Evolutionary conservation across 2,797 vertebrate species (phyloP).

Genomic region (Botia almorhae): DNA sequence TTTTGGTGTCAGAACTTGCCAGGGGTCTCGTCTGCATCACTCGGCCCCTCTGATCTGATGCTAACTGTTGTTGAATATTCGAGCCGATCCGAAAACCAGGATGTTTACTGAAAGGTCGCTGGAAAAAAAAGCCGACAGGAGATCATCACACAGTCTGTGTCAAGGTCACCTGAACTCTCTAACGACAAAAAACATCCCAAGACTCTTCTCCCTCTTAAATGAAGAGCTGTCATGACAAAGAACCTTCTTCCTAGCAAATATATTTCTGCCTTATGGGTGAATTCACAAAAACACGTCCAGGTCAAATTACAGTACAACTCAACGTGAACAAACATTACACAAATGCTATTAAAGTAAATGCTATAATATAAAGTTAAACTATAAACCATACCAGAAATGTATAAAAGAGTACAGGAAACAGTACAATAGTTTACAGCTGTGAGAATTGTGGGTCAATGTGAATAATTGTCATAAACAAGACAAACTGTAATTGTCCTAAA

Average conservation of each 20-base stretch:
- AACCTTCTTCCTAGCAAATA: background rate
- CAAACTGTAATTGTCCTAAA: background rate
- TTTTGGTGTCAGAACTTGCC: slow-evolving; percentile 49
- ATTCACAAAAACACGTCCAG: too few relatives aligned
- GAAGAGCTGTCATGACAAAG: background rate
- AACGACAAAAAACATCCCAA: background rate
- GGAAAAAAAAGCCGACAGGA: slow-evolving; percentile 3
- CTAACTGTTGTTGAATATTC: slow-evolving; percentile 80
- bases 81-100: slow-evolving; percentile 67
- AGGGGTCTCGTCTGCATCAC: slow-evolving; percentile 36
- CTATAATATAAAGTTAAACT: too few relatives aligned
- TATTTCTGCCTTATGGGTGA: background rate
- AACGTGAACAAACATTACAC: too few relatives aligned
- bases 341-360: too few relatives aligned
- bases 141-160: background rate
- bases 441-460: too few relatives aligned
- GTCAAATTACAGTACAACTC: too few relatives aligned
- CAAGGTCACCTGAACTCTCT: slow-evolving; percentile 1
- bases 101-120: slow-evolving; percentile 33
- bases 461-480: too few relatives aligned
- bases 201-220: background rate
- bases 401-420: too few relatives aligned
- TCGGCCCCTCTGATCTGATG: slow-evolving; percentile 64
- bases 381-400: too few relatives aligned
- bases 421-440: too few relatives aligned